Evolutionary conservation across 1,140 invertebrate species (phyloP).

Genomic region (Drosophila virilis): DNA sequence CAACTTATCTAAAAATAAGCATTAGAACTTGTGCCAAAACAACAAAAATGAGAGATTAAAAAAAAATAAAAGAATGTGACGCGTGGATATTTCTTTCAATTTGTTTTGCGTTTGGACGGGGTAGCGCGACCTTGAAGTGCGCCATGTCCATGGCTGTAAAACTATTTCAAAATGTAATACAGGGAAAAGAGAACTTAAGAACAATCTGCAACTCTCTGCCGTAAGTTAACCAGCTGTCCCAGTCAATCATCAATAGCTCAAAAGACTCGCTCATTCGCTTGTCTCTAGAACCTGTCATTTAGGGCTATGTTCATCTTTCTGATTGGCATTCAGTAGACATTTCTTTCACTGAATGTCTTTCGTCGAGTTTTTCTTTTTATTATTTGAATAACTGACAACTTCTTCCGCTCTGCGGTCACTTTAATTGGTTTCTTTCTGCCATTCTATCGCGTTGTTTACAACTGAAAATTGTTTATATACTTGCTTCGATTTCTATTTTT

Average conservation of each 20-base stretch:
- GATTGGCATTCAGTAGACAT: conserved; percentile 67
- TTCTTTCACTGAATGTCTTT: conserved; percentile 21
- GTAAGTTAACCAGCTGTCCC: conserved; percentile 18
- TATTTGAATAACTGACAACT: conserved; percentile 39
- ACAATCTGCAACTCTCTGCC: background rate
- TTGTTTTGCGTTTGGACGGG: background rate
- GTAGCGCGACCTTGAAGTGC: conserved; percentile 62
- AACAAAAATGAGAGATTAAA: conserved; percentile 22
- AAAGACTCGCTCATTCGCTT: conserved; percentile 16
- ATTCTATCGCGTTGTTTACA: conserved; percentile 41
- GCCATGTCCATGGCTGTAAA: conserved; percentile 17
- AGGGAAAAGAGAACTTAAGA: background rate
- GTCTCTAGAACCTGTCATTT: conserved; percentile 12
- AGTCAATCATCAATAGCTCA: conserved; percentile 55
- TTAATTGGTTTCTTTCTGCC: conserved; percentile 28
- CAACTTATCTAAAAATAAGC: conserved; percentile 73
- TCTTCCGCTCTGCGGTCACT: conserved; percentile 54
- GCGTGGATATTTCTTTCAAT: conserved; percentile 5
- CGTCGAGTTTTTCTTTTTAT: background rate
- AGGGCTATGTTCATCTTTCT: conserved; percentile 14
- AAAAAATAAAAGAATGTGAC: conserved; percentile 20
- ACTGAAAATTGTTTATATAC: conserved; percentile 64
- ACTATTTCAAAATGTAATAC: conserved; percentile 22
- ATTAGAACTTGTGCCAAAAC: conserved; percentile 77
- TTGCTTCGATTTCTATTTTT: conserved; percentile 20